Evolutionary conservation across 2,113 vertebrate genomes (phyloP), one percentile per base, ranked within the genome.

Genomic region (Oryzias javanicus): DNA sequence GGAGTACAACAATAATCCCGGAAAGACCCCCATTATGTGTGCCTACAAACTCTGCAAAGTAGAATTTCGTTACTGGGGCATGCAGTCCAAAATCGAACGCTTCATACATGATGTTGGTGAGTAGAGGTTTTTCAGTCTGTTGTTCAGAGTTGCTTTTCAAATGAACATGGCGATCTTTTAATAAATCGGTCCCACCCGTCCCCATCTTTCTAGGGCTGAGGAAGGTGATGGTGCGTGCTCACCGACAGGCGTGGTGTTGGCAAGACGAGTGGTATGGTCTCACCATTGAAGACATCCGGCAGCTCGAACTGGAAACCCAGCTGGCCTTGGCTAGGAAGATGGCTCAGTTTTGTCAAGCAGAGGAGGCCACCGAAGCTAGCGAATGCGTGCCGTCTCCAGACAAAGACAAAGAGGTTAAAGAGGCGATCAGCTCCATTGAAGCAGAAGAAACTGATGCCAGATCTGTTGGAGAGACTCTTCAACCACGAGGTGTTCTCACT

Each of bases 41-140:
- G 97, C 97, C 77, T 99, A 99, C 81, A 99, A 99, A 85, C 91
- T 99, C 42, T 99, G 97, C 80, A 99, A 99, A 89, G 97, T 99
- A 67, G 97, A 99, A 88, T 99, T 99, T 87, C 93, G 97, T 62
- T 99, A 99, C 89, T 99, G 97, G 97, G 97, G 97, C 59, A 99
- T 99, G 97, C 97, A 99, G 90, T 97, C 97, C 1, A 99, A 99
- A 89, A 99, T 99, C 0, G 97, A 99, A 79, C 89, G 97, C 42
- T 99, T 99, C 80, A 99, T 99, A 90, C 97, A 99, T 1, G 97
- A 99, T 35, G 96, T 97, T 1, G 97, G 97, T 99, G 79, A 90
- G 96, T 86, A 4, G 17, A 18, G 3, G n/a, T 18, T 47, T 18
- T 27, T 27, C 25, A 27, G 25, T 27, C 25, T 35, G 35, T 35